Evolutionary conservation across 2,888 invertebrate species (phyloP), one percentile per base, ranked within the genome.

Genomic region (Notocelia uddmanniana): DNA sequence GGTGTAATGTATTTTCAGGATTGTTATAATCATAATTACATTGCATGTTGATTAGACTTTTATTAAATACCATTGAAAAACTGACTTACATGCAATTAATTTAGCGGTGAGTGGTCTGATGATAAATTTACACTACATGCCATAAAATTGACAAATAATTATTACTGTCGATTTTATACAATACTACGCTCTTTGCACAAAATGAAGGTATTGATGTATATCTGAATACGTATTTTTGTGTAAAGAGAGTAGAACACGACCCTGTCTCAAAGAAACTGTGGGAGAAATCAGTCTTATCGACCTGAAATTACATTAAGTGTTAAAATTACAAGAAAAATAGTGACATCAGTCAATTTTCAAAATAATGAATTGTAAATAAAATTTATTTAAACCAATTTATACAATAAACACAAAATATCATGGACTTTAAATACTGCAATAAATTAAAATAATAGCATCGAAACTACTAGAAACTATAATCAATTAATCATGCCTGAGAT

Each of bases 201-300:
- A 21, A 52, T 2, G n/a, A 11, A 11, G 15, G 13, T 8, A 9
- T 50, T 19, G 1, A 10, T 13, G 0, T 52, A 1, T 41, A 10
- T 60, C 26, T 9, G 13, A 48, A 31, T 19, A 10, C 31, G 19
- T 31, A 0, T 6, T 63, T 34, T 21, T 15, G 50, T 2, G 63
- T 9, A 31, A 52, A 45, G 45, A 63, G 21, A 1, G 50, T 50
- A 52, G 13, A 69, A 31, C 52, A 59, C 77, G 74, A 81, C 79
- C 79, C 77, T 80, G 78, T 80, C 75, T 73, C 73, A 77, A 81
- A 79, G 54, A 55, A 79, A 63, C 21, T 71, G 73, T 73, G 74
- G 69, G 63, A 74, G 60, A 73, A 74, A 77, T 82, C 84, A 86
- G 83, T 84, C 81, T 84, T 84, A 75, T 66, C 67, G 79, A 85